phyloP scores from a whole-genome alignment of 37 sponge, comb jelly and placozoan species.

The Lycopodina hypogea region DNA sequence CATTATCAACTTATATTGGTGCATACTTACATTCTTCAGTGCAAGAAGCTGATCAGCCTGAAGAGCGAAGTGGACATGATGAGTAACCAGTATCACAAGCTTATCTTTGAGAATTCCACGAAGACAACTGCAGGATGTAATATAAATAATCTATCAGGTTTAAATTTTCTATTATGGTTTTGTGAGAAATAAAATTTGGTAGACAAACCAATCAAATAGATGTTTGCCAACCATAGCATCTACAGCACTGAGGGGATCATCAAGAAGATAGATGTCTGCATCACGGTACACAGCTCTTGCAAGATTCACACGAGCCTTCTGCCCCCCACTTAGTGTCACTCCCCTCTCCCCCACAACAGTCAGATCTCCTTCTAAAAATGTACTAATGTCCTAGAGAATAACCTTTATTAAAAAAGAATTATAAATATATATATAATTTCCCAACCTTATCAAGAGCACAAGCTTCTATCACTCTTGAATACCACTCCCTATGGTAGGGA shows the following conservation, averaged over 20 bases:
- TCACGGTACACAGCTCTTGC: constrained; percentile 80
- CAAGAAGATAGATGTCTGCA: constrained; percentile 78
- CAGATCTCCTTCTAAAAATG: constrained; percentile 68
- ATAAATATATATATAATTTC: background rate
- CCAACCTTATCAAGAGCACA: constrained; percentile 64
- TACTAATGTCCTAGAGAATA: constrained; percentile 55
- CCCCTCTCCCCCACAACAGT: constrained; percentile 91
- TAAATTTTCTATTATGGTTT: background rate
- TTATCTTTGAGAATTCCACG: constrained; percentile 60
- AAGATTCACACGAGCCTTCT: constrained; percentile 88
- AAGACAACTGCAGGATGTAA: constrained; percentile 48
- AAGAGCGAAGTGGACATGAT: constrained; percentile 82
- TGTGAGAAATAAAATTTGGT: background rate
- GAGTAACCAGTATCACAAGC: constrained; percentile 78
- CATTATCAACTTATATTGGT: background rate
- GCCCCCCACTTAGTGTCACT: constrained; percentile 94
- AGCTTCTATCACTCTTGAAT: constrained; percentile 52
- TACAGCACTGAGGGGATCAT: constrained; percentile 90
- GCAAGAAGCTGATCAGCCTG: constrained; percentile 69
- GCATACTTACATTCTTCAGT: constrained; percentile 55
- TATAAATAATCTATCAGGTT: background rate
- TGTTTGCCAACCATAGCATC: constrained; percentile 71
- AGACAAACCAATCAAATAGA: constrained; percentile 65
- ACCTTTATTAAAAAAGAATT: background rate
- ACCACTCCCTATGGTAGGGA: constrained; percentile 31